Evolutionary conservation across 1,140 invertebrate species (phyloP), one percentile per base, ranked within the genome.

Genomic region (Euura lappo): DNA sequence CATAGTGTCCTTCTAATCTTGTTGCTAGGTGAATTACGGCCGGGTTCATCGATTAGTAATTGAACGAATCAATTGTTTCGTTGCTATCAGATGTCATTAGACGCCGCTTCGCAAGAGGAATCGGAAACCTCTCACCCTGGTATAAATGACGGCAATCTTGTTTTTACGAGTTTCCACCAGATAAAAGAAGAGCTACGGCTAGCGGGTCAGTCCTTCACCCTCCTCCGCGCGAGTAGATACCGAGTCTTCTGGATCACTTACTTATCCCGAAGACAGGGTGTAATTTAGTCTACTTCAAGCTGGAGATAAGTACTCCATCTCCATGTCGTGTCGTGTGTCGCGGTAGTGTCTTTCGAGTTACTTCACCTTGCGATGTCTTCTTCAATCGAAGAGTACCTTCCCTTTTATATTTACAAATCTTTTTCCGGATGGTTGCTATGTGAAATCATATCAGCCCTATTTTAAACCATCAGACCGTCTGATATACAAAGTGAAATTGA

Each of bases 21-120:
- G 51, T 60, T 60, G 8, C 51, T 60, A 11, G 3, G 51, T 68
- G 66, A 68, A 10, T 68, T 68, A 68, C 42, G 11, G 44, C 28
- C 66, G 8, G 66, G 66, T n/a, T 68, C 66, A 28, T 68, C 44
- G 66, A 68, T 81, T 78, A 81, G 71, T 79, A 80, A 81, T 80
- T 79, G 74, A 75, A 78, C 76, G 75, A 76, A 79, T 80, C 75
- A 77, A 81, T 79, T 79, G 75, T 79, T 79, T 73, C 70, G 65
- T 11, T 10, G 42, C 72, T 80, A 77, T 74, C 68, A 45, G 44
- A 28, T 28, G 10, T 43, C 60, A 68, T 73, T 67, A 68, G 73
- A 77, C 78, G 72, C n/a, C 5, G 6, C 65, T 60, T 65, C n/a
- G 70, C 78, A 28, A 28, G 28, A 28, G 28, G 28, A 28, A 60